A percentile compares a stretch with the other conserved stretches of the same genome.
Evolutionary conservation across 2,113 vertebrate genomes (phyloP).

Genomic region (Probosciger aterrimus): DNA sequence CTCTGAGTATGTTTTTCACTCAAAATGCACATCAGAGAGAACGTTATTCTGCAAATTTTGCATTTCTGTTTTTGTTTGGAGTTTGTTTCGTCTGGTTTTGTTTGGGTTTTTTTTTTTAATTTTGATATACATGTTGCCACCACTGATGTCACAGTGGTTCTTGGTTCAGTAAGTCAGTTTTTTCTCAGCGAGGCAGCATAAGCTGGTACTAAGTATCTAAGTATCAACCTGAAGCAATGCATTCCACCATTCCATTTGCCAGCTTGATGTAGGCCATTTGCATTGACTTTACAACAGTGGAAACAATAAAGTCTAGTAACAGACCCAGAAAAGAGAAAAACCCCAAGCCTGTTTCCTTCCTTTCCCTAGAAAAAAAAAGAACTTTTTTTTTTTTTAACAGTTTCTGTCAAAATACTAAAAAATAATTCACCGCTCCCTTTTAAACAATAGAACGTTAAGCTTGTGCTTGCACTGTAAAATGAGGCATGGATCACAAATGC

Average conservation of each 20-base stretch:
- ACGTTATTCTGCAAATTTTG: background rate
- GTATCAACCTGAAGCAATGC: background rate
- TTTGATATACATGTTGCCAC: background rate
- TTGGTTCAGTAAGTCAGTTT: background rate
- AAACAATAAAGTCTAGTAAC: background rate
- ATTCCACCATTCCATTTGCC: background rate
- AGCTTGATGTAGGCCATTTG: background rate
- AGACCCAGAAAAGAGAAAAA: background rate
- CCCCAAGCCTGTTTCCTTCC: background rate
- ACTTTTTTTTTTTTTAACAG: background rate
- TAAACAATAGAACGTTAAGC: background rate
- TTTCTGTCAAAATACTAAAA: background rate
- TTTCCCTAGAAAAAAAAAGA: background rate
- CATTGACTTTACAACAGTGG: background rate
- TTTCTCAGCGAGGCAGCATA: background rate
- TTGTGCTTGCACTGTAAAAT: background rate
- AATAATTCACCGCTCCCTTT: background rate
- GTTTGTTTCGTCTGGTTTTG: background rate
- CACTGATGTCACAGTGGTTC: background rate
- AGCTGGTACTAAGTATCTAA: background rate
- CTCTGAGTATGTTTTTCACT: background rate
- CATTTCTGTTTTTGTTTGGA: background rate
- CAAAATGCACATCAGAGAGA: background rate
- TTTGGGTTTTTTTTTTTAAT: background rate
- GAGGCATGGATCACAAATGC: background rate